Evolutionary conservation across 2,888 invertebrate species (phyloP).

Genomic region (Eupithecia centaureata): DNA sequence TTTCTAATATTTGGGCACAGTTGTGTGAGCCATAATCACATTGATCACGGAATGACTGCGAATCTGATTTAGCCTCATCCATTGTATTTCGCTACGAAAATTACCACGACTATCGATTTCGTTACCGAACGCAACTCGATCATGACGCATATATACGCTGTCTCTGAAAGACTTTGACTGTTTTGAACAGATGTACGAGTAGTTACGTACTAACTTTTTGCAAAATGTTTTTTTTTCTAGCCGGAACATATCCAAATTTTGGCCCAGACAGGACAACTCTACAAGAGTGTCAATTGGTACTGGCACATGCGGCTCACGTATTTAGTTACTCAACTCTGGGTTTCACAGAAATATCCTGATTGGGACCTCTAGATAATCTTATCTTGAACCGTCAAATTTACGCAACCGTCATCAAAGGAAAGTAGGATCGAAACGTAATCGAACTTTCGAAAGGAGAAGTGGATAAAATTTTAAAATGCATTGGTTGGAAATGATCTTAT

Average conservation of each 20-base stretch:
- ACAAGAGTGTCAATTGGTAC: conserved; percentile 65
- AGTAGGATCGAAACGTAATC: conserved; percentile 29
- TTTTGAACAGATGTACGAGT: no score
- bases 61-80: no score
- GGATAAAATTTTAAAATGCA: conserved; percentile 4
- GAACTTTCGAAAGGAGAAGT: conserved; percentile 23
- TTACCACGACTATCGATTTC: no score
- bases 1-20: no score
- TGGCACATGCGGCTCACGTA: conserved; percentile 72
- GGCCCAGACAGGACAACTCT: background rate
- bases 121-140: no score
- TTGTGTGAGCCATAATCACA: no score
- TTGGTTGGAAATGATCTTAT: background rate
- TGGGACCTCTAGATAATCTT: conserved; percentile 53
- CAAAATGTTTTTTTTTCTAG: background rate
- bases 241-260: background rate
- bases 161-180: no score
- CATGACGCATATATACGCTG: no score
- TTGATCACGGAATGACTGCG: no score
- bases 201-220: background rate
- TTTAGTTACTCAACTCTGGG: conserved; percentile 71
- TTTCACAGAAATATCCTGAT: conserved; percentile 54
- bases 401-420: conserved; percentile 34
- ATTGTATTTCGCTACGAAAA: no score
- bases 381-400: conserved; percentile 37